Conservation (phyloP, 2,797 vertebrate genomes). For the Corythornis leucogaster region DNA sequence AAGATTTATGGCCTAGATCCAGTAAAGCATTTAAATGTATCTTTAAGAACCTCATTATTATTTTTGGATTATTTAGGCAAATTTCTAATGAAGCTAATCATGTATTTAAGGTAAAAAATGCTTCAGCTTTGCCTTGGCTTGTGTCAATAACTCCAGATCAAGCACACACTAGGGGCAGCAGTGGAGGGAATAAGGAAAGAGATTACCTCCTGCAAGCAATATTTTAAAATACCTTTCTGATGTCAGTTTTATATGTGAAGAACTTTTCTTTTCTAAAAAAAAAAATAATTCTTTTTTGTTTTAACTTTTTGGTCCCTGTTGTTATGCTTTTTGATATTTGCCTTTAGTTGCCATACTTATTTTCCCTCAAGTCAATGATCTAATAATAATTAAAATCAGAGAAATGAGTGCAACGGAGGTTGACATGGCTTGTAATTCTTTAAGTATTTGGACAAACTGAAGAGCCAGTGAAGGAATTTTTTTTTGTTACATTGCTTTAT, state of each 20-base stretch:
- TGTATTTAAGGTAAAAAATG: not conserved
- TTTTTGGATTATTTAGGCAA: not conserved
- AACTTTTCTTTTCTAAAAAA: not conserved
- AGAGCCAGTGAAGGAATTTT: not conserved
- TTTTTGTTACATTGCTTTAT: not conserved
- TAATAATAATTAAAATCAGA: not conserved
- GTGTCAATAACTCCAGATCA: not conserved
- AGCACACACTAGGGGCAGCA: not conserved
- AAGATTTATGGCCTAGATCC: not conserved
- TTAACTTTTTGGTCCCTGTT: not conserved
- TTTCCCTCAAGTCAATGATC: not conserved
- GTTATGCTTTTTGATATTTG: not conserved
- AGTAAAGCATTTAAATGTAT: not conserved
- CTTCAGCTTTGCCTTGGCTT: not conserved
- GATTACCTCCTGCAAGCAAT: not conserved
- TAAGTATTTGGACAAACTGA: not conserved
- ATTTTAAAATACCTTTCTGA: not conserved
- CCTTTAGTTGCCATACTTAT: not conserved
- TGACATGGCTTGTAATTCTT: not conserved
- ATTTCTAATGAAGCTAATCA: not conserved
- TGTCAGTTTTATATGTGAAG: not conserved
- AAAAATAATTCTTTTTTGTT: not conserved
- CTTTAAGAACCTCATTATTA: not conserved
- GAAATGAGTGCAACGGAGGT: not conserved
- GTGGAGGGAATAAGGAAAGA: not conserved